Percentiles rank a stretch among this genome's conserved stretches.
Evolutionary conservation across 2,888 invertebrate species (phyloP).

Genomic region (Leptinotarsa juncta): DNA sequence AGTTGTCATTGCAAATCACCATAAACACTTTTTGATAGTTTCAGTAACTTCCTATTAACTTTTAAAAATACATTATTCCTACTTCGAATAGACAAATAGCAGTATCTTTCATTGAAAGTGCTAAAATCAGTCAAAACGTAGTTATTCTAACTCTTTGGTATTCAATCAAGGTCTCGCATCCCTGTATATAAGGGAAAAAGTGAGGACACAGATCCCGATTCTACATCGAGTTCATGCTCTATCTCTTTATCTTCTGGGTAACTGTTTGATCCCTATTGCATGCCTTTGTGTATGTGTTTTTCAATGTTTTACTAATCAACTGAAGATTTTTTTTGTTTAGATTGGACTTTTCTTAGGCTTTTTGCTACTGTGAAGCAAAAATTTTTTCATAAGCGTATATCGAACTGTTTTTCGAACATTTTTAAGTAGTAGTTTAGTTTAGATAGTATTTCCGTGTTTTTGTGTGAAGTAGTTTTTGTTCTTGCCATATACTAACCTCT

Average conservation of each 20-base stretch:
- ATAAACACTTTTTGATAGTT: no score
- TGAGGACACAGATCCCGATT: constrained; percentile 64
- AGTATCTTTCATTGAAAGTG: neutral
- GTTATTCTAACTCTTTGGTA: constrained; percentile 28
- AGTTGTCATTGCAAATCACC: no score
- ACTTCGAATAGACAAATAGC: neutral
- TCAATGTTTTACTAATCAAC: constrained; percentile 20
- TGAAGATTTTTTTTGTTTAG: constrained; percentile 9
- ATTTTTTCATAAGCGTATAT: no score
- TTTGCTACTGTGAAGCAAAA: no score
- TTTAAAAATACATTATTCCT: no score
- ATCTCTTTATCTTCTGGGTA: constrained; percentile 67
- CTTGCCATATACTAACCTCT: constrained; percentile 37
- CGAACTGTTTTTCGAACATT: neutral
- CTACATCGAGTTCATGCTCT: constrained; percentile 66
- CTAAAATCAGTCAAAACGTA: neutral
- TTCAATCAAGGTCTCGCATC: constrained; percentile 71
- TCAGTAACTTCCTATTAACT: no score
- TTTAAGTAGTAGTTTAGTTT: neutral
- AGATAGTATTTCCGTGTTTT: neutral
- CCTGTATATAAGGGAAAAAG: constrained; percentile 75
- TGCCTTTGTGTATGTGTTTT: constrained; percentile 37
- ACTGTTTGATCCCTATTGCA: constrained; percentile 53
- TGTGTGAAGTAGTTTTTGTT: constrained; percentile 20
- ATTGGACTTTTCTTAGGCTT: neutral